These are phyloP conservation scores for Caenorhabditis briggsae DNA, from an alignment of 1,140 invertebrate species.

Conservation along the genomic window DNA sequence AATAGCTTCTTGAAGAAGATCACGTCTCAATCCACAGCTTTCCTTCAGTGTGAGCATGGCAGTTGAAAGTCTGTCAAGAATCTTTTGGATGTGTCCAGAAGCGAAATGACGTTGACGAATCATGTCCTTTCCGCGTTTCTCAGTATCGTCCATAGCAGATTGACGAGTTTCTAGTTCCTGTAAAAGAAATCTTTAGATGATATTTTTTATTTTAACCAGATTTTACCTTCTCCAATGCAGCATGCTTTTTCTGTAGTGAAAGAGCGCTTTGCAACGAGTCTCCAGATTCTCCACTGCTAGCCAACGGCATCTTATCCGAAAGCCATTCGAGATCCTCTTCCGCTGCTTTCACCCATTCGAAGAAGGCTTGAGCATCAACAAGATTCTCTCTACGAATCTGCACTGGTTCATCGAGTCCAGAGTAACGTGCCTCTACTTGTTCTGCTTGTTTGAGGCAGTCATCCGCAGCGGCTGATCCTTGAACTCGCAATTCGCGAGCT, in stretches of 20 bases:
- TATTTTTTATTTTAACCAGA: not conserved
- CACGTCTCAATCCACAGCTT: constrained; percentile 85
- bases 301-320: constrained; percentile 93
- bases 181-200: not conserved
- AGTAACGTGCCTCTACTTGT: constrained; percentile 81
- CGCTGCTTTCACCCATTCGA: constrained; percentile 88
- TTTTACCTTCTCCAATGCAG: constrained; percentile 83
- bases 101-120: constrained; percentile 88
- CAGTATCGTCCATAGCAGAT: constrained; percentile 84
- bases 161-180: constrained; percentile 87
- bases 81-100: constrained; percentile 83
- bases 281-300: constrained; percentile 90
- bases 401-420: constrained; percentile 88
- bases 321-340: constrained; percentile 99
- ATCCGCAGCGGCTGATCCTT: constrained; percentile 78
- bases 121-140: constrained; percentile 84
- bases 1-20: constrained; percentile 85
- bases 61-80: constrained; percentile 81
- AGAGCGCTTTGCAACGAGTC: constrained; percentile 96
- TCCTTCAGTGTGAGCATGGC: constrained; percentile 80
- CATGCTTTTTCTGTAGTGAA: constrained; percentile 96
- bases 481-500: constrained; percentile 66
- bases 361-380: constrained; percentile 87
- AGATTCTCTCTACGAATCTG: constrained; percentile 90
- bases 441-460: constrained; percentile 84